Percentiles rank a stretch among this genome's conserved stretches.
Conservation (phyloP, 2,888 invertebrate species). For the Blera fallax region DNA sequence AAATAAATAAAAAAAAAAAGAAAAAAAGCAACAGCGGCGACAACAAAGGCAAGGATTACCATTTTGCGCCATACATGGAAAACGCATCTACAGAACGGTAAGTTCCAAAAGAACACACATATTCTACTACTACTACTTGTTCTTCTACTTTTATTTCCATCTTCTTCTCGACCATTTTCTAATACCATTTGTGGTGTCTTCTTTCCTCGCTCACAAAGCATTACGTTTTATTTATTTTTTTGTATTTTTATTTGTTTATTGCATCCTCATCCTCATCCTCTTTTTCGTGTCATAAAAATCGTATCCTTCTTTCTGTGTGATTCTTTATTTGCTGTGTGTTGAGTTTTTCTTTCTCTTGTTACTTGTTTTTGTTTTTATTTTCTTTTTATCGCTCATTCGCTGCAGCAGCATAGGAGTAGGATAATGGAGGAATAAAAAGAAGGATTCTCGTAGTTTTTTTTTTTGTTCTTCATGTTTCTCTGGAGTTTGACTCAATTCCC, state of each 20-base stretch:
- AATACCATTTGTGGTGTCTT: conserved; percentile 1
- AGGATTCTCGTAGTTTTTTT: background rate
- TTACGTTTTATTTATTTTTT: background rate
- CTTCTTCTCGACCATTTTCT: background rate
- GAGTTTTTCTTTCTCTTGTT: background rate
- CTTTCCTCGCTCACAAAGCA: conserved; percentile 11
- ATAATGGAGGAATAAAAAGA: background rate
- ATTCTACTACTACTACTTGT: too few relatives aligned
- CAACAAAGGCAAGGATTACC: conserved; percentile 41
- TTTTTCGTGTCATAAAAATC: background rate
- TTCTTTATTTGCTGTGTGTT: background rate
- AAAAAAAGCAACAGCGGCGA: conserved; percentile 1
- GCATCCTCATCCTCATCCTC: conserved; percentile 25
- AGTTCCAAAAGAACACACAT: conserved; percentile 15
- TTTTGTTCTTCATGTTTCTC: background rate
- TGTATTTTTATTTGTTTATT: conserved; percentile 19
- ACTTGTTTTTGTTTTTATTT: conserved; percentile 12
- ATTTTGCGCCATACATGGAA: conserved; percentile 62
- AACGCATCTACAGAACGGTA: conserved; percentile 69
- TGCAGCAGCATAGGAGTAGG: background rate
- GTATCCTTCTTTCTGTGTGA: background rate
- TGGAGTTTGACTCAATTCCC: conserved; percentile 20
- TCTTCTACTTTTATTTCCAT: background rate
- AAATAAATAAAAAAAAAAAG: background rate
- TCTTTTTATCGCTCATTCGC: conserved; percentile 1